Evolutionary conservation across 2,113 vertebrate genomes (phyloP).

Genomic region (Scatophagus argus): DNA sequence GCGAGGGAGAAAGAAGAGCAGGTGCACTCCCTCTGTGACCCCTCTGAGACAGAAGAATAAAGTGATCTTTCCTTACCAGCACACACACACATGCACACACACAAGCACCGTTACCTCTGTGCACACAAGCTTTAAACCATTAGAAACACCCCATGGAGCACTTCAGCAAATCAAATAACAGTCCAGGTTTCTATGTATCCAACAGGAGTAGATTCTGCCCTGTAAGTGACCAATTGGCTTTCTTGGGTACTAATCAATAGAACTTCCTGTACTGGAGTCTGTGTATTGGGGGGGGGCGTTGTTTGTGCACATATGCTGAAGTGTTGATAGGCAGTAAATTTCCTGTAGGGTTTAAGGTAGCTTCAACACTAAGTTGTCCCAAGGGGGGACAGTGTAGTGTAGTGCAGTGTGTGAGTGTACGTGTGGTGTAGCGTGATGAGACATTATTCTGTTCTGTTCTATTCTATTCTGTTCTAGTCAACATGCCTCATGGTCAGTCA

Average conservation of each 20-base stretch:
- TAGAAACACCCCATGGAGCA: conserved; percentile 43
- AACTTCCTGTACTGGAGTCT: neutral
- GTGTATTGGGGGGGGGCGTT: too few relatives aligned
- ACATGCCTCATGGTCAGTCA: neutral
- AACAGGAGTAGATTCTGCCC: conserved; percentile 26
- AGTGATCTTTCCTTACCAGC: conserved; percentile 44
- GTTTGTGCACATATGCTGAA: neutral
- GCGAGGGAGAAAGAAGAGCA: conserved; percentile 6
- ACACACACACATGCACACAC: neutral
- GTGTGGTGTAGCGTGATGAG: neutral
- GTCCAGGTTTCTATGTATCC: conserved; percentile 23
- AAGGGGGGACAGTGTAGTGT: conserved; percentile 17
- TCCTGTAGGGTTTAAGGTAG: conserved; percentile 15
- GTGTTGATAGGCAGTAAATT: conserved; percentile 34
- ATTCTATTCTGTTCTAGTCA: neutral
- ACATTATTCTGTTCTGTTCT: neutral
- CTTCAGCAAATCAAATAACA: conserved; percentile 57
- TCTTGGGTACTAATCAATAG: conserved; percentile 32
- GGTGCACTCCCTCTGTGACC: conserved; percentile 35
- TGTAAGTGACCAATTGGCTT: conserved; percentile 38
- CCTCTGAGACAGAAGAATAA: conserved; percentile 31
- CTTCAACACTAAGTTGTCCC: conserved; percentile 37
- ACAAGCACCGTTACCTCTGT: neutral
- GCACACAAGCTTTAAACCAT: conserved; percentile 43
- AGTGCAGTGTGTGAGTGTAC: conserved; percentile 5